A percentile compares a stretch with the other conserved stretches of the same genome.
phyloP scores from a whole-genome alignment of 2,888 invertebrate genomes.

The Perdita meconis region DNA sequence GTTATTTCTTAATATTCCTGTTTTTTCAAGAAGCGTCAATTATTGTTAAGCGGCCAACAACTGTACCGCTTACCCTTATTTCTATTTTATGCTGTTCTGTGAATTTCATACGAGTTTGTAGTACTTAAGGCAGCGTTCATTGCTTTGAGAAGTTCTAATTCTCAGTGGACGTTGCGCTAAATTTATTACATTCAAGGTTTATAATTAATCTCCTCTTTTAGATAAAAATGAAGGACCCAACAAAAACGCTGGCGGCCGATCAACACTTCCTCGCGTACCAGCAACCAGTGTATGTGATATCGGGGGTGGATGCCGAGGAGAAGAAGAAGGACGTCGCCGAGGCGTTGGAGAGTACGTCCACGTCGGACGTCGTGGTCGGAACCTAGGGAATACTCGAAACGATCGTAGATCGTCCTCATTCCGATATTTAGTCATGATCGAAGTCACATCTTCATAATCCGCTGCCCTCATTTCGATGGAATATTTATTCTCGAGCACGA shows the following conservation, averaged over 20 bases:
- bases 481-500: constrained; percentile 65
- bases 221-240: constrained; percentile 75
- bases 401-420: constrained; percentile 12
- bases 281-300: constrained; percentile 89
- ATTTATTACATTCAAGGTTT: too few species aligned
- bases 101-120: too few species aligned
- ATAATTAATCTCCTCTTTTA: constrained; percentile 44
- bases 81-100: too few species aligned
- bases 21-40: too few species aligned
- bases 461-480: constrained; percentile 44
- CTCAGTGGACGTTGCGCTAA: too few species aligned
- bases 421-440: constrained; percentile 45
- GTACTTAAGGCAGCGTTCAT: too few species aligned
- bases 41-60: too few species aligned
- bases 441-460: constrained; percentile 48
- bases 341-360: constrained; percentile 40
- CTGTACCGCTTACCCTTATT: too few species aligned
- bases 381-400: constrained; percentile 40
- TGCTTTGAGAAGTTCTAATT: too few species aligned
- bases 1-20: too few species aligned
- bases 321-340: constrained; percentile 69
- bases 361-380: constrained; percentile 49
- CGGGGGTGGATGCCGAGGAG: constrained; percentile 87
- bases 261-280: constrained; percentile 87
- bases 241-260: constrained; percentile 70